Evolutionary conservation across 2,797 vertebrate species (phyloP).

Genomic region (Poeciliopsis paucimaculata): DNA sequence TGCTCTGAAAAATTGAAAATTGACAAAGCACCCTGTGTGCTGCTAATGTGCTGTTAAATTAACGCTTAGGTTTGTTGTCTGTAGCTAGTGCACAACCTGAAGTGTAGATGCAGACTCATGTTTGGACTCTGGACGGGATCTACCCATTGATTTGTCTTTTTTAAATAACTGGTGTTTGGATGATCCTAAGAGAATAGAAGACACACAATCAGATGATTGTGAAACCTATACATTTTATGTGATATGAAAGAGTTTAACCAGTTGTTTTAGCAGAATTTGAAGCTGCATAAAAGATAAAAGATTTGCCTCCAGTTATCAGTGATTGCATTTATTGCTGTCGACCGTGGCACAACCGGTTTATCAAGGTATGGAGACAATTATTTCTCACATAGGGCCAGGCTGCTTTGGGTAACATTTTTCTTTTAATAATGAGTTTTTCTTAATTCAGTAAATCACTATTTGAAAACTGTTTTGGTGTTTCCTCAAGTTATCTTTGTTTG

Average conservation of each 20-base stretch:
- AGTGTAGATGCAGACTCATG: neutral
- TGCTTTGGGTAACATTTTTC: neutral
- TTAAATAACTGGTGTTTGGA: neutral
- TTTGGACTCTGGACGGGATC: neutral
- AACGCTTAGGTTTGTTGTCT: neutral
- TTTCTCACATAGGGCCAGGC: neutral
- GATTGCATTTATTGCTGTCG: neutral
- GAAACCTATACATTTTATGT: neutral
- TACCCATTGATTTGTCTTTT: neutral
- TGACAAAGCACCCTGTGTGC: neutral
- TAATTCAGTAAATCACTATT: neutral
- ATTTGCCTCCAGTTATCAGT: neutral
- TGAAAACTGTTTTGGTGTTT: neutral
- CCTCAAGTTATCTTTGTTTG: neutral
- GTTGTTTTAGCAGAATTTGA: neutral
- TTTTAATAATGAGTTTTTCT: neutral
- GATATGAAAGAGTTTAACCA: neutral
- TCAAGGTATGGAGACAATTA: neutral
- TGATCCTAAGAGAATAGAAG: neutral
- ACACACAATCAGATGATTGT: neutral
- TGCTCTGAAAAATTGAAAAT: neutral
- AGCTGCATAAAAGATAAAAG: neutral
- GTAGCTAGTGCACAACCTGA: neutral
- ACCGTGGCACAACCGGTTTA: neutral
- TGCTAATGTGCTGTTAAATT: constrained; percentile 11